Conservation (phyloP, 2,888 invertebrate species). For the Dasypolia templi region DNA sequence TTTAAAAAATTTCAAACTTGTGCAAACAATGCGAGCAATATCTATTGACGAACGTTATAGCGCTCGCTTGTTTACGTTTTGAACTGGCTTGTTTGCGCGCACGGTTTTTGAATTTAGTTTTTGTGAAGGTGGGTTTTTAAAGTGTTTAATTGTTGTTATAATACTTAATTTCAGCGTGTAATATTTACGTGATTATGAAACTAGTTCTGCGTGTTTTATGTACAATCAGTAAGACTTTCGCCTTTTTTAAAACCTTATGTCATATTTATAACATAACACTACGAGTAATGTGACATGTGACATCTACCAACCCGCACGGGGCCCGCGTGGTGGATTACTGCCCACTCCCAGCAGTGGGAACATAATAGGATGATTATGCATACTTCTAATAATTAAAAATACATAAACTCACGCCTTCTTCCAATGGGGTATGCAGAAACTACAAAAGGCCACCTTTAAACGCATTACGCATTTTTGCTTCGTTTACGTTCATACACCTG, state of each 20-base stretch:
- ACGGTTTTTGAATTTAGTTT: conserved; percentile 69
- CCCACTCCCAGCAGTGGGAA: too few species aligned
- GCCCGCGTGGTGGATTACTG: too few species aligned
- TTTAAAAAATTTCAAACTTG: conserved; percentile 59
- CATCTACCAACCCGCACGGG: too few species aligned
- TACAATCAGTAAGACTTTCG: not conserved
- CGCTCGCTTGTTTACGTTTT: conserved; percentile 66
- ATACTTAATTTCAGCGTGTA: not conserved
- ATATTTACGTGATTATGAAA: not conserved
- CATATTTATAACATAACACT: not conserved
- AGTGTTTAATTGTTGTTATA: conserved; percentile 13
- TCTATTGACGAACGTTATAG: conserved; percentile 68
- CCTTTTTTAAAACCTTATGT: not conserved
- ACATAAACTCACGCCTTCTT: not conserved
- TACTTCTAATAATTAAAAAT: not conserved
- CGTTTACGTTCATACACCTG: not conserved
- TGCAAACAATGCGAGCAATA: conserved; percentile 68
- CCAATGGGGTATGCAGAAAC: not conserved
- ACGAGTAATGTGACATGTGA: too few species aligned
- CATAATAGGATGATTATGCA: too few species aligned
- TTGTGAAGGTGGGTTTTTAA: conserved; percentile 42
- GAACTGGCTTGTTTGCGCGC: conserved; percentile 68
- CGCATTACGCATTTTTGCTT: too few species aligned
- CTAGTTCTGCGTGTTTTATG: not conserved
- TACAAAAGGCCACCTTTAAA: not conserved